phyloP scores from a whole-genome alignment of 2,888 invertebrate species.

The Hipparchia sbordonii region DNA sequence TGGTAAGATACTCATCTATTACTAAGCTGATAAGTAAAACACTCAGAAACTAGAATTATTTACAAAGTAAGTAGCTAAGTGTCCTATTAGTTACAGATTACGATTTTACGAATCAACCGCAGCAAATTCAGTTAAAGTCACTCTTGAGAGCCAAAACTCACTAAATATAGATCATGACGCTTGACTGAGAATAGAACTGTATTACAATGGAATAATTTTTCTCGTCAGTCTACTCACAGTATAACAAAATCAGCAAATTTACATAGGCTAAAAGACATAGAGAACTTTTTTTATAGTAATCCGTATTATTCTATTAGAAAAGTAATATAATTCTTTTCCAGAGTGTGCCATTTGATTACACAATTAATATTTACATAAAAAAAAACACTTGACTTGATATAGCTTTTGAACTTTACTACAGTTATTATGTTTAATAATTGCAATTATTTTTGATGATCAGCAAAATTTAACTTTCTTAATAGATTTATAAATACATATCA shows the following conservation, averaged over 20 bases:
- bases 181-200: conserved; percentile 7
- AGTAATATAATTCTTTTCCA: too few species aligned
- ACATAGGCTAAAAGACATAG: too few species aligned
- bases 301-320: too few species aligned
- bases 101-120: background rate
- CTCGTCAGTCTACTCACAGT: background rate
- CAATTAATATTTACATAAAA: too few species aligned
- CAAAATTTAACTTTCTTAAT: too few species aligned
- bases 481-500: too few species aligned
- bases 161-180: conserved; percentile 12
- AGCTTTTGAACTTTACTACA: too few species aligned
- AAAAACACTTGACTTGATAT: too few species aligned
- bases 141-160: background rate
- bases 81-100: background rate
- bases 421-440: too few species aligned
- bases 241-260: background rate
- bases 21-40: background rate
- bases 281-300: too few species aligned
- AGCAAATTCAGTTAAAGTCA: background rate
- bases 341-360: too few species aligned
- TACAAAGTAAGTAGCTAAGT: background rate
- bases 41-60: background rate
- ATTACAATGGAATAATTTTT: conserved; percentile 13
- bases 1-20: background rate
- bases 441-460: too few species aligned